These are phyloP conservation scores for Muraenolepis orangiensis DNA, from an alignment of 2,797 vertebrate species.

Conservation along the genomic window DNA sequence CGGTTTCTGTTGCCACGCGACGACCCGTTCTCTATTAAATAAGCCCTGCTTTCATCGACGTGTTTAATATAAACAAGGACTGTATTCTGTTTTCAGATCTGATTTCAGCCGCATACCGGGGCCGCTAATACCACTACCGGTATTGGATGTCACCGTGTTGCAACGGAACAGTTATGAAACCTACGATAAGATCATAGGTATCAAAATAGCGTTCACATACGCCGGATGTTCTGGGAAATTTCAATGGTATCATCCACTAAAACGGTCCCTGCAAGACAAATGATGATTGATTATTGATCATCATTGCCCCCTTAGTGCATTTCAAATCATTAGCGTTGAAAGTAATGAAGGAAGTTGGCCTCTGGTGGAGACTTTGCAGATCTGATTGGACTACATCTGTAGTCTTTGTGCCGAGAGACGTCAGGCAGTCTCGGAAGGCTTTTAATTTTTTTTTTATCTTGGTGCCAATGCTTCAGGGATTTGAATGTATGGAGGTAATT, in stretches of 20 bases:
- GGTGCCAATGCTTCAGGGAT: not conserved
- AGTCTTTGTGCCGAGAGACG: not conserved
- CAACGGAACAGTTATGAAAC: not conserved
- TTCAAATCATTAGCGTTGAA: not conserved
- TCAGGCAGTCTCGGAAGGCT: not conserved
- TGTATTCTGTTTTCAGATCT: too few relatives aligned
- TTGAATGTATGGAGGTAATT: not conserved
- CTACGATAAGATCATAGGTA: not conserved
- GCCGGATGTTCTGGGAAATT: not conserved
- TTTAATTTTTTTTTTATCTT: not conserved
- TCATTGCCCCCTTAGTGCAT: not conserved
- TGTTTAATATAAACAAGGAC: not conserved
- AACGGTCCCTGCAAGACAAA: not conserved
- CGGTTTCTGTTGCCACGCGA: not conserved
- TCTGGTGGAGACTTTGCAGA: not conserved
- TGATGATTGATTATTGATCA: not conserved
- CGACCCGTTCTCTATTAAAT: not conserved
- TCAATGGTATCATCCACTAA: not conserved
- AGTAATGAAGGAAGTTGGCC: not conserved
- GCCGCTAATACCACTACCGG: not conserved
- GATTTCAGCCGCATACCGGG: too few relatives aligned
- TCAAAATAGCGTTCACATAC: not conserved
- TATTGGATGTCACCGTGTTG: not conserved
- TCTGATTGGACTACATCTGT: not conserved
- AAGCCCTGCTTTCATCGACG: not conserved